These are phyloP conservation scores for Oscheius sp. DNA, from an alignment of 1,140 invertebrate genomes.

Conservation along the genomic window DNA sequence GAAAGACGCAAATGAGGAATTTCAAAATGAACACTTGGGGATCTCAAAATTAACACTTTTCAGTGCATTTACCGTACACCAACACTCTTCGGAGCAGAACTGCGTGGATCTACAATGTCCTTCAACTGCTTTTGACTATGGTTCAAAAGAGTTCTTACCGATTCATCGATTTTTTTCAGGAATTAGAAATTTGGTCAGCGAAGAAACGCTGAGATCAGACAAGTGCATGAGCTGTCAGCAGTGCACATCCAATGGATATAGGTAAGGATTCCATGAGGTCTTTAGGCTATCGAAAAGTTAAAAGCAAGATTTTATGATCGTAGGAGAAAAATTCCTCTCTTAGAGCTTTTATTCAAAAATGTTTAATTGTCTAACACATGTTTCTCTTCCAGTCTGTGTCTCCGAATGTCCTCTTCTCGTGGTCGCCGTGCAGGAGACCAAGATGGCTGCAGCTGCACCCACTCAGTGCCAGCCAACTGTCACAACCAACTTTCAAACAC, in stretches of 20 bases:
- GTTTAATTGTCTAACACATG: not conserved
- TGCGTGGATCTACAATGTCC: conserved; percentile 12
- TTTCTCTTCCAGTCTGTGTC: conserved; percentile 36
- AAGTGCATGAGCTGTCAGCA: conserved; percentile 30
- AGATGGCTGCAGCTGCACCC: conserved; percentile 32
- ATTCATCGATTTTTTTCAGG: not conserved
- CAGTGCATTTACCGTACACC: not conserved
- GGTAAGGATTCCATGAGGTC: conserved; percentile 1
- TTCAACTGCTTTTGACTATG: conserved; percentile 7
- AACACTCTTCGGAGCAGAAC: not conserved
- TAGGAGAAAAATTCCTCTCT: not conserved
- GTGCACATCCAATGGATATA: conserved; percentile 40
- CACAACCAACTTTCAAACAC: conserved; percentile 24
- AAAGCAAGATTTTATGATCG: not conserved
- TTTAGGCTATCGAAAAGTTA: not conserved
- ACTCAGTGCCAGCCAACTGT: conserved; percentile 36
- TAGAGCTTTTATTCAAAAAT: too few species aligned
- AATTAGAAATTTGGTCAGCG: conserved; percentile 27
- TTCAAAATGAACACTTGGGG: not conserved
- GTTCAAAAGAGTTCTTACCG: not conserved
- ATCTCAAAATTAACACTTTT: not conserved
- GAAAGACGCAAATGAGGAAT: not conserved
- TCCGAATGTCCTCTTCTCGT: conserved; percentile 12
- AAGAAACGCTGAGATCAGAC: conserved; percentile 28
- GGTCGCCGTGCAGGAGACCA: conserved; percentile 1